These are phyloP conservation scores for Gonocerus acuteangulatus DNA, from an alignment of 2,888 invertebrate genomes.

Conservation along the genomic window DNA sequence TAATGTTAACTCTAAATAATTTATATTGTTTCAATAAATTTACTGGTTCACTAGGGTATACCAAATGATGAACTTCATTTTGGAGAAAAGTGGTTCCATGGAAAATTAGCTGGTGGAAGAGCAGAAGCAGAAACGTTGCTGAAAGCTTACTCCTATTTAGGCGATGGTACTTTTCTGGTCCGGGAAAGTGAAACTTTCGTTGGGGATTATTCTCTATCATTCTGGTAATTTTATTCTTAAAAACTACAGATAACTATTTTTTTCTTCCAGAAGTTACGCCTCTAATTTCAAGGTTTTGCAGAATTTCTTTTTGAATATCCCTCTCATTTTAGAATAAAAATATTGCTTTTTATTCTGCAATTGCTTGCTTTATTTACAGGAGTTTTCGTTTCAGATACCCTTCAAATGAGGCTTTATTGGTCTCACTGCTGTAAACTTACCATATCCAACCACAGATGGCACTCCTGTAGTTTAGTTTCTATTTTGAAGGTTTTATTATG, in stretches of 20 bases:
- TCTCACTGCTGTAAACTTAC: no score
- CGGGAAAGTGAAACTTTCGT: slow-evolving; percentile 92
- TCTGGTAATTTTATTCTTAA: no score
- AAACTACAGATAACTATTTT: no score
- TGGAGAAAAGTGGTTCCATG: slow-evolving; percentile 91
- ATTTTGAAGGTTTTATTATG: neutral
- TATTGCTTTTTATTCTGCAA: no score
- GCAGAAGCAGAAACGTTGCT: slow-evolving; percentile 60
- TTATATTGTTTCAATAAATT: neutral
- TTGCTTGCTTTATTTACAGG: no score
- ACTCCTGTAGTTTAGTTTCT: neutral
- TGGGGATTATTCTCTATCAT: slow-evolving; percentile 90
- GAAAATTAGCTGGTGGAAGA: slow-evolving; percentile 69
- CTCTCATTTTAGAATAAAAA: no score
- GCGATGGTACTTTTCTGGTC: slow-evolving; percentile 88
- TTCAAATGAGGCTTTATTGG: no score
- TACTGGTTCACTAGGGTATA: slow-evolving; percentile 46
- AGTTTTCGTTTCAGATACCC: no score
- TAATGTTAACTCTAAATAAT: no score
- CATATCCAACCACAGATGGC: neutral
- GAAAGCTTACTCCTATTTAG: slow-evolving; percentile 66
- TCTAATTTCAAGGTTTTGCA: no score
- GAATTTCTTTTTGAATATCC: no score
- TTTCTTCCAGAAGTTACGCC: no score
- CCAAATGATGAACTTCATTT: slow-evolving; percentile 85